Conservation (phyloP, 2,113 vertebrate genomes). For the Toxostoma redivivum region DNA sequence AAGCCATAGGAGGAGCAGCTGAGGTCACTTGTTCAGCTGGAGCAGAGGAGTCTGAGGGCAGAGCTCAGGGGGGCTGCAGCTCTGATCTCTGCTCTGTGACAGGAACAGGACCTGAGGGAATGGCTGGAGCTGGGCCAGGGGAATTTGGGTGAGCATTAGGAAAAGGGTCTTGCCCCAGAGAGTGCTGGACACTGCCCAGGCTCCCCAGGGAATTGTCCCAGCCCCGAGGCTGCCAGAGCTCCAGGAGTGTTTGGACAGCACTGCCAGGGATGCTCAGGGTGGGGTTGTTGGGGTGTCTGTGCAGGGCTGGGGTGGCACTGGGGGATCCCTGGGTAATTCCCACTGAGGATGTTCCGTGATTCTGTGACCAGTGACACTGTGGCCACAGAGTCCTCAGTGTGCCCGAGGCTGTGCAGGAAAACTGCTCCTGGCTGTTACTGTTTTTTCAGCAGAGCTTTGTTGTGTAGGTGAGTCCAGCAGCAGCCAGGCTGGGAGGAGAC, state of each 20-base stretch:
- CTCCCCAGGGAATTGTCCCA: not conserved
- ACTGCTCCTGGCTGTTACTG: no score
- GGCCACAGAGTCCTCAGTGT: not conserved
- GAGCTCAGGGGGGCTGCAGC: not conserved
- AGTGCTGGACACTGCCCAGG: not conserved
- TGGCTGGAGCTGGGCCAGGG: rapidly evolving
- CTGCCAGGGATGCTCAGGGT: not conserved
- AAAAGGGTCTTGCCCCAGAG: not conserved
- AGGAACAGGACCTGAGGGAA: not conserved
- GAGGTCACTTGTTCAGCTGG: not conserved
- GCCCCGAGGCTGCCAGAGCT: not conserved
- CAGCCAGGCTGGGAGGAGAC: not conserved
- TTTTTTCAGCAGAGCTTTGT: not conserved
- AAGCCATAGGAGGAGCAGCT: not conserved
- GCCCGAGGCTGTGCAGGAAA: not conserved
- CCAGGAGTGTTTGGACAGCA: not conserved
- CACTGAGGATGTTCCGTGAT: not conserved
- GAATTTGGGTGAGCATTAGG: rapidly evolving
- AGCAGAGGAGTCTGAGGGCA: not conserved
- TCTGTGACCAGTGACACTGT: not conserved
- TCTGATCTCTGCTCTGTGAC: not conserved
- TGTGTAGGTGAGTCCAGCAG: not conserved
- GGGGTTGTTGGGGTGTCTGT: not conserved
- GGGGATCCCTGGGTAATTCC: no score
- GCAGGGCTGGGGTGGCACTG: no score